Evolutionary conservation across 2,888 invertebrate species (phyloP).

Genomic region (Allacma fusca): DNA sequence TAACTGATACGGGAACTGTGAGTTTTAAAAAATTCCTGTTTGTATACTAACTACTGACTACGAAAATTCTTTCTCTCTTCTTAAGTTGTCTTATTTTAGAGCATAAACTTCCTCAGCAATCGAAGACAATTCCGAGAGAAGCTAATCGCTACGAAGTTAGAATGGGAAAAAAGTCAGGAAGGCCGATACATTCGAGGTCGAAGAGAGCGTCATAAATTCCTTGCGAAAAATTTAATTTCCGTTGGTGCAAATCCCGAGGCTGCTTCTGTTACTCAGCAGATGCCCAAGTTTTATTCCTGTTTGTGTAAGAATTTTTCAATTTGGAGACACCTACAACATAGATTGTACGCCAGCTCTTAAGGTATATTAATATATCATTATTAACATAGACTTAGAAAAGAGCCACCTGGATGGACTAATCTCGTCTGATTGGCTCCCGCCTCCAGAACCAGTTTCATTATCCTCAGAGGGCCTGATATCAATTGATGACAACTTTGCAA

Average conservation of each 20-base stretch:
- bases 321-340: too few relatives aligned
- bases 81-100: background rate
- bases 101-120: background rate
- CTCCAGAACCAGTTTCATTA: too few relatives aligned
- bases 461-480: too few relatives aligned
- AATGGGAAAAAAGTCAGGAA: background rate
- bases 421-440: constrained; percentile 7
- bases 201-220: background rate
- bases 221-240: background rate
- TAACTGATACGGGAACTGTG: constrained; percentile 13
- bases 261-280: background rate
- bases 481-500: too few relatives aligned
- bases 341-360: too few relatives aligned
- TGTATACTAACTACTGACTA: background rate
- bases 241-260: background rate
- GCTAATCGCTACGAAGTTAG: constrained; percentile 5
- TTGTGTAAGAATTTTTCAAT: too few relatives aligned
- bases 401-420: constrained; percentile 17
- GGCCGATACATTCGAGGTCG: constrained; percentile 16
- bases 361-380: too few relatives aligned
- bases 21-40: background rate
- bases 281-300: constrained; percentile 29
- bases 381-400: constrained; percentile 19
- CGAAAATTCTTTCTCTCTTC: background rate
- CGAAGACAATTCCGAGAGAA: constrained; percentile 24